phyloP scores from a whole-genome alignment of 2,113 vertebrate genomes.

The Actinemys pallida region DNA sequence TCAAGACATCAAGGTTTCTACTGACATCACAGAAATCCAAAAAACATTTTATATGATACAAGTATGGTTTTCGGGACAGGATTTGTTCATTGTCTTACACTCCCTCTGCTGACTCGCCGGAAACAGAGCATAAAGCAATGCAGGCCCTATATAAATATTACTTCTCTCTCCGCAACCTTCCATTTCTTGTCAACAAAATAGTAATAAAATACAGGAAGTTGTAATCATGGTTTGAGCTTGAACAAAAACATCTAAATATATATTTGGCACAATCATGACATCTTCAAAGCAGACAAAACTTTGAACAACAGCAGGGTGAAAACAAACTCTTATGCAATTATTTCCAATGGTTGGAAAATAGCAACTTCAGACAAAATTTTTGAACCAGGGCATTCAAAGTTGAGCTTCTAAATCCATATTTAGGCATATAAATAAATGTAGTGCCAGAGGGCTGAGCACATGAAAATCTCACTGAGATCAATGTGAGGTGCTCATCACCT shows the following conservation, averaged over 20 bases:
- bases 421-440: not conserved
- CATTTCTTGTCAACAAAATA: not conserved
- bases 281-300: not conserved
- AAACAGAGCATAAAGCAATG: not conserved
- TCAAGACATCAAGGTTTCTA: not conserved
- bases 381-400: not conserved
- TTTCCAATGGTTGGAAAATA: not conserved
- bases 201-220: not conserved
- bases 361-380: not conserved
- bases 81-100: not conserved
- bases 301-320: not conserved
- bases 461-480: not conserved
- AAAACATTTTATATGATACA: not conserved
- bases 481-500: not conserved
- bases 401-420: not conserved
- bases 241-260: not conserved
- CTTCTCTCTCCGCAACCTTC: not conserved
- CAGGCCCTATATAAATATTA: not conserved
- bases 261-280: not conserved
- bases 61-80: not conserved
- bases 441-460: not conserved
- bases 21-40: not conserved
- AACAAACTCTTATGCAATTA: not conserved
- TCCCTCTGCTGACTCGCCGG: not conserved
- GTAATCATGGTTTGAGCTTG: not conserved